Evolutionary conservation across 2,888 invertebrate genomes (phyloP).

Genomic region (Acrobasis suavella): DNA sequence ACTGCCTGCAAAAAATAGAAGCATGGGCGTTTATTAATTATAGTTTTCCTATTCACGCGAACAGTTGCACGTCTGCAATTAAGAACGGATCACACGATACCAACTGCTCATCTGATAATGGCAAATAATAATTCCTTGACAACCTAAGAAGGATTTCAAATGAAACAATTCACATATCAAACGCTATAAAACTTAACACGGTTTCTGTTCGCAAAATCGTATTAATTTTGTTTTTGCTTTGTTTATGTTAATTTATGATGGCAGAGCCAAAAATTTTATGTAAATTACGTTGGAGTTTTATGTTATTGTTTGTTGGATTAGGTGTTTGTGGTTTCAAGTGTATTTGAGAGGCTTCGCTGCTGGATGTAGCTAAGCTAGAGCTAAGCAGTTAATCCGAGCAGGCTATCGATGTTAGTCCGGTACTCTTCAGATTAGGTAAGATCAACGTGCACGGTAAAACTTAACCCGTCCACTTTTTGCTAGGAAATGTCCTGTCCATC

Average conservation of each 20-base stretch:
- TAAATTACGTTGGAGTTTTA: neutral
- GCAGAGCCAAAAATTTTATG: neutral
- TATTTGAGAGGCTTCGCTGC: neutral
- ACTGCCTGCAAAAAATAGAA: slow-evolving; percentile 39
- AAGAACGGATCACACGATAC: slow-evolving; percentile 59
- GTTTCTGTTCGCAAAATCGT: slow-evolving; percentile 8
- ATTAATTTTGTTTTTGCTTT: slow-evolving; percentile 9
- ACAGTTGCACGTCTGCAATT: slow-evolving; percentile 46
- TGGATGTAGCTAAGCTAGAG: slow-evolving; percentile 5
- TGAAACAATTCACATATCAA: slow-evolving; percentile 22
- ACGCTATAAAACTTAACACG: slow-evolving; percentile 11
- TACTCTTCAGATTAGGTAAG: slow-evolving; percentile 5
- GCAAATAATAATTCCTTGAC: slow-evolving; percentile 44
- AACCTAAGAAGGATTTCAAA: slow-evolving; percentile 21
- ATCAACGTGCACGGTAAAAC: slow-evolving; percentile 5
- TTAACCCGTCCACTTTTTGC: slow-evolving; percentile 9
- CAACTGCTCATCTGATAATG: slow-evolving; percentile 44
- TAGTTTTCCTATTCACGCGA: slow-evolving; percentile 55
- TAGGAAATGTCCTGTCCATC: neutral
- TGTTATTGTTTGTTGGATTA: slow-evolving; percentile 4
- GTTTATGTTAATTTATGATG: slow-evolving; percentile 6
- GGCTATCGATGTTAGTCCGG: neutral
- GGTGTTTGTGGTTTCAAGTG: slow-evolving; percentile 3
- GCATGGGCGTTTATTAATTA: slow-evolving; percentile 55
- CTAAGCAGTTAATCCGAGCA: slow-evolving; percentile 3